A percentile compares a stretch with the other conserved stretches of the same genome.
phyloP scores from a whole-genome alignment of 2,113 vertebrate genomes.

The Litocranius walleri region DNA sequence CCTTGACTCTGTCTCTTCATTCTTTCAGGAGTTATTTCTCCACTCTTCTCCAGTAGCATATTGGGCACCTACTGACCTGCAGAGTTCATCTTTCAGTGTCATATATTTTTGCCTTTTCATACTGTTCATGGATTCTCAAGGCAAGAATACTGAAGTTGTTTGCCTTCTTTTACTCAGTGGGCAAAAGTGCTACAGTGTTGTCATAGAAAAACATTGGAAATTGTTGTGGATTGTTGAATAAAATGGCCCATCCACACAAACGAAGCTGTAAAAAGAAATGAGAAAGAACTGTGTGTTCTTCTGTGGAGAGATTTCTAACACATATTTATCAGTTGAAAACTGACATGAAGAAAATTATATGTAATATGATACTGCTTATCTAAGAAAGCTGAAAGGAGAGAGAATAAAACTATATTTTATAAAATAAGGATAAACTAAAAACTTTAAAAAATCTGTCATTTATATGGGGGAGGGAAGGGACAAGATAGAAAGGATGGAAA shows the following conservation, averaged over 20 bases:
- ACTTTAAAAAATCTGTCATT: neutral
- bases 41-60: neutral
- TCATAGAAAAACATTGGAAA: neutral
- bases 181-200: neutral
- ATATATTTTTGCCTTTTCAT: neutral
- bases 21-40: neutral
- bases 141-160: neutral
- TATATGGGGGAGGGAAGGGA: neutral
- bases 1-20: neutral
- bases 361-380: neutral
- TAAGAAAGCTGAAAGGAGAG: neutral
- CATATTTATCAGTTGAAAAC: neutral
- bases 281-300: neutral
- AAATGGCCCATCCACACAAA: neutral
- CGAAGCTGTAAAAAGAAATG: neutral
- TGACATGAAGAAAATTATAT: neutral
- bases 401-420: neutral
- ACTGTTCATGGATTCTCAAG: neutral
- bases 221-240: neutral
- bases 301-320: neutral
- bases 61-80: neutral
- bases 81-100: neutral
- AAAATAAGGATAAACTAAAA: slow-evolving; percentile 6
- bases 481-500: neutral
- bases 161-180: neutral